phyloP scores from a whole-genome alignment of 2,797 vertebrate genomes.

The Acanthornis magna region DNA sequence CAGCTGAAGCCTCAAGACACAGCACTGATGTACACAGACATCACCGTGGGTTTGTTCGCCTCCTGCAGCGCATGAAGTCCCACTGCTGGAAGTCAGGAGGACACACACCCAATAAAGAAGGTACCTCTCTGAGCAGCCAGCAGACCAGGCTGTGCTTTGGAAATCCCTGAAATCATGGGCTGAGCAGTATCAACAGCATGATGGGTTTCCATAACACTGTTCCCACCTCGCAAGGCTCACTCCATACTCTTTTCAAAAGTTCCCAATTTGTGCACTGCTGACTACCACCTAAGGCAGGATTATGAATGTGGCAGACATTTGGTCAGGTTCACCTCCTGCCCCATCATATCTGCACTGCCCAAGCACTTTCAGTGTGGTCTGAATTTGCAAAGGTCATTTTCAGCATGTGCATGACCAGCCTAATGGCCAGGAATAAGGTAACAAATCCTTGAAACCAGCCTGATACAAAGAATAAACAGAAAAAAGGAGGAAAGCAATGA shows the following conservation, averaged over 20 bases:
- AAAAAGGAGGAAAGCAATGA: not conserved
- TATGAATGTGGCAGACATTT: not conserved
- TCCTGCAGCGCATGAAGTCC: not conserved
- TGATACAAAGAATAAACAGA: constrained; percentile 20
- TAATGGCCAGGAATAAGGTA: not conserved
- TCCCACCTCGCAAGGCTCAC: not conserved
- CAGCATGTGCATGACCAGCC: not conserved
- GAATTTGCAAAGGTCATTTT: not conserved
- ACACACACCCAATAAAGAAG: not conserved
- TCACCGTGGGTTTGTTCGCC: not conserved
- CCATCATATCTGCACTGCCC: not conserved
- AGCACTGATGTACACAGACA: not conserved
- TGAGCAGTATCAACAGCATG: not conserved
- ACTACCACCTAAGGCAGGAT: not conserved
- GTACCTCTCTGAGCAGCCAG: not conserved
- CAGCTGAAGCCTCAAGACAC: not conserved
- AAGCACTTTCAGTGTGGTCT: not conserved
- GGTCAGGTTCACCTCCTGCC: not conserved
- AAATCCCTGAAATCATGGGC: not conserved
- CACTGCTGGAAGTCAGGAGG: not conserved
- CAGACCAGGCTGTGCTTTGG: not conserved
- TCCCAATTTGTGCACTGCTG: not conserved
- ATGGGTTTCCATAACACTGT: not conserved
- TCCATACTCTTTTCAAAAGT: not conserved
- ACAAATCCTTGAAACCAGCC: constrained; percentile 15